Evolutionary conservation across 2,113 vertebrate genomes (phyloP).

Genomic region (Rhodinocichla rosea): DNA sequence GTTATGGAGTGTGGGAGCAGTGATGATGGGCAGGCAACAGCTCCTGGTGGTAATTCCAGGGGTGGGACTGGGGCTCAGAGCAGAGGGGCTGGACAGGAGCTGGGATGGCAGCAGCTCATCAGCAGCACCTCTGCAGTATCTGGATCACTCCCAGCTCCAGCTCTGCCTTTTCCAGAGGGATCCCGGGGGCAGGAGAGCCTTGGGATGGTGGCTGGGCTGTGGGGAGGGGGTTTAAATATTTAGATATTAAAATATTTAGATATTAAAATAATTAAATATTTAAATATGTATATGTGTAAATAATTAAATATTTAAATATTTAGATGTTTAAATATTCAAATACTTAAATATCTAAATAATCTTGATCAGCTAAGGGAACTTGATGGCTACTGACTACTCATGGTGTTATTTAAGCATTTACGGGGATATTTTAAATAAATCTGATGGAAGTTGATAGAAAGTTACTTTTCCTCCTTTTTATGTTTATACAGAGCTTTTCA

Average conservation of each 20-base stretch:
- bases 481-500: neutral
- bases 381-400: neutral
- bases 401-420: no score
- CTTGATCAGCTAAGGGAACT: neutral
- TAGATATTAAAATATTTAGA: no score
- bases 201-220: neutral
- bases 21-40: slow-evolving; percentile 39
- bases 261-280: neutral
- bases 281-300: no score
- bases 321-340: no score
- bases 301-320: neutral
- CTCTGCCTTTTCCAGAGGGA: neutral
- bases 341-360: no score
- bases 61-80: neutral
- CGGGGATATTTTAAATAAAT: neutral
- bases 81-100: neutral
- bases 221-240: neutral
- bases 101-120: neutral
- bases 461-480: neutral
- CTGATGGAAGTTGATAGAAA: neutral
- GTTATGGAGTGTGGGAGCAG: slow-evolving; percentile 22
- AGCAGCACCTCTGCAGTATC: neutral
- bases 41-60: slow-evolving; percentile 41
- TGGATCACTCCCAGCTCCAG: neutral
- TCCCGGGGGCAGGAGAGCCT: neutral